Base-by-base conservation (phyloP, 2,113 vertebrate genomes). In the Crotalus helleri region DNA sequence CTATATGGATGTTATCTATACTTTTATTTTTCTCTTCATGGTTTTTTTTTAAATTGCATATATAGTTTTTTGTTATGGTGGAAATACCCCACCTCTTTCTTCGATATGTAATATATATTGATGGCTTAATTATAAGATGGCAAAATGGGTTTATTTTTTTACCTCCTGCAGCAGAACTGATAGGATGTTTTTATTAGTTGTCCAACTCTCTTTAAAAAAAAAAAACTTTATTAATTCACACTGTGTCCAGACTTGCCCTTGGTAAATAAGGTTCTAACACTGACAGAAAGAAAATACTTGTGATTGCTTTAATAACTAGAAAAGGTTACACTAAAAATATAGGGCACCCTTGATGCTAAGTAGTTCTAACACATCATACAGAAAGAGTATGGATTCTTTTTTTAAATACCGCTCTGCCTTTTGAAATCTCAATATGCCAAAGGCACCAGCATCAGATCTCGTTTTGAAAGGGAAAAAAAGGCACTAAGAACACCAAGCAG, bases 401-500 rank as follows among this genome's bases (percentile, higher is more conserved):
- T 51, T 24, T 39, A 92, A 89, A n/a, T 7, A 29, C 12, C 85
- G 88, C 55, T 92, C 93, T 91, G 92, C 74, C 93, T 94, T 91
- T 91, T 90, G 55, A 94, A 94, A 85, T 94, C 94, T 64, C 94
- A 93, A 69, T 87, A 95, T 93, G 93, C 87, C 44, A 94, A 95
- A 97, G 95, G 95, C 95, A 92, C 89, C 64, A 58, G 57, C 17
- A 0, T 91, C 81, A 64, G 92, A 95, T 94, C 92, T 95, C 3
- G 1, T 95, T 95, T 93, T 46, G 46, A 93, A 23, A 57, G 94
- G 59, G 59, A 92, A 94, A 90, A 97, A 97, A 96, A 94, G 91
- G 58, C 95, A 96, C 97, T 95, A 85, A 92, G 96, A 96, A 95
- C 92, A n/a, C 97, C 97, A 97, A 96, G 97, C 97, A 93, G 74